Percentiles rank a stretch among this genome's conserved stretches.
Conservation (phyloP, 2,888 invertebrate species). For the Troilus luridus region DNA sequence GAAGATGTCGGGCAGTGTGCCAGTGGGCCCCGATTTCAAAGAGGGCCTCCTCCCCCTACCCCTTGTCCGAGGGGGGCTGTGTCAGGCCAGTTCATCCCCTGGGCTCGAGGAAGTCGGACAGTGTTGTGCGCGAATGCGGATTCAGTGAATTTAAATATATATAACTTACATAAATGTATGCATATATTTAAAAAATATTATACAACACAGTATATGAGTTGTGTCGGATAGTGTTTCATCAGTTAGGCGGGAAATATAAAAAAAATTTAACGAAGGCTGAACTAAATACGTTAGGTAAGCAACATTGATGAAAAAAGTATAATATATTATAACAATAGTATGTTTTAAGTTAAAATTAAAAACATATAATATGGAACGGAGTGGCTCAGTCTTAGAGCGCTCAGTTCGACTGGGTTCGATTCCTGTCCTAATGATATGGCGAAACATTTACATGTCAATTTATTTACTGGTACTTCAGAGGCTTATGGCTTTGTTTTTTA, state of each 20-base stretch:
- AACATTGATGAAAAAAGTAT: neutral
- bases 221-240: neutral
- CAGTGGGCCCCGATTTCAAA: constrained; percentile 24
- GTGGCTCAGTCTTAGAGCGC: too few species aligned
- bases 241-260: constrained; percentile 9
- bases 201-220: neutral
- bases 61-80: neutral
- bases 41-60: constrained; percentile 8
- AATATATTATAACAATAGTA: neutral
- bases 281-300: neutral
- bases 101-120: neutral
- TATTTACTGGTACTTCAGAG: too few species aligned
- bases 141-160: neutral
- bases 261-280: neutral
- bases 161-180: too few species aligned
- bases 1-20: constrained; percentile 50
- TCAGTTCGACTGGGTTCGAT: too few species aligned
- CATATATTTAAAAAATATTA: too few species aligned
- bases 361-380: too few species aligned
- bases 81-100: neutral
- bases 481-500: too few species aligned
- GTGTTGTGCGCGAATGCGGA: neutral
- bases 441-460: too few species aligned
- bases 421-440: too few species aligned
- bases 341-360: too few species aligned